Base-by-base conservation (phyloP, 2,113 vertebrate genomes). In the Chaetura pelagica region DNA sequence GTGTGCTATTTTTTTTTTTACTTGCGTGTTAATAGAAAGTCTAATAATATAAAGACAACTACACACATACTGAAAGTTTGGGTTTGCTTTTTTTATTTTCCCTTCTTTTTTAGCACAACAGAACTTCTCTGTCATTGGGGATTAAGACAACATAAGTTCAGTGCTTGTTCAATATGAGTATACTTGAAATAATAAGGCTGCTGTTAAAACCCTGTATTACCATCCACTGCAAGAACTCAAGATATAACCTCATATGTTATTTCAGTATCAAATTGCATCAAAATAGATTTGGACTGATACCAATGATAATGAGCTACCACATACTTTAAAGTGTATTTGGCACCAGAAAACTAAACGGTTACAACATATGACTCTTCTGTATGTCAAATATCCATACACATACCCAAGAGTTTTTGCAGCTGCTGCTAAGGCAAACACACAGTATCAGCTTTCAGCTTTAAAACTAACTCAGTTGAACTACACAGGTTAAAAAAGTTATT, bases 1-100 rank as follows among this genome's bases (percentile, higher is more conserved):
- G 8, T 4, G 2, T 32, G 16, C 57, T 85, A 10, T 11, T 76
- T 85, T 72, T 79, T 64, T 79, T 68, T 29, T 72, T 19, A 79
- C 14, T 9, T 2, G 1, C 26, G 35, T 42, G 14, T 16, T 34
- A 78, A 38, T 17, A 74, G 8, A 19, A 87, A 77, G 15, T 4
- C 44, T 12, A 85, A 82, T 76, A 89, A n/a, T 9, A 55, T 4
- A 30, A 58, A 74, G 8, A 38, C 9, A 72, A 62, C 18, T 59
- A 42, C 7, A 30, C 2, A 2, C 6, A 59, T 17, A 75, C 3
- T 23, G 4, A 8, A 54, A 59, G 34, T 35, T 26, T 26, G 7
- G 51, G 15, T 4, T 38, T 17, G 29, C 10, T 6, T 4, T 3
- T 4, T 1, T 0, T 6, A 8, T 20, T 7, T 24, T 35, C 14